Base-by-base conservation (phyloP, 1,140 invertebrate genomes). In the Lepidurus arcticus region DNA sequence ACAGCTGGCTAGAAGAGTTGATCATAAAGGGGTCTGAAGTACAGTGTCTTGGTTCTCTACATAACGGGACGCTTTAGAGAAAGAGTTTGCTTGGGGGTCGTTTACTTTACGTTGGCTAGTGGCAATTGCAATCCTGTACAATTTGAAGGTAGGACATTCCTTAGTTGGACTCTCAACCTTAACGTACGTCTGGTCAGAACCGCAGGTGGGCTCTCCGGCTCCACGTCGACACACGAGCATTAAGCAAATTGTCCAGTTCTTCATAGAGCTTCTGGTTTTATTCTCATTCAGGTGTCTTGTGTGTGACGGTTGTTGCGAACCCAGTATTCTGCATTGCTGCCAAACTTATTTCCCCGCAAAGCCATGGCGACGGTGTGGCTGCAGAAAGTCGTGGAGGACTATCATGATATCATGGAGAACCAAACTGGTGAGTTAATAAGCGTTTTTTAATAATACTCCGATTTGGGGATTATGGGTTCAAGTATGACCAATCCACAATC, bases 381-480 rank as follows among this genome's bases (percentile, higher is more conserved):
- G 74, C 13, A 76, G 16, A 75, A 75, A 16, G 21, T 80, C 43
- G 47, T 80, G 42, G 78, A 80, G 43, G 78, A 91, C 84, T 94
- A 94, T 83, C 88, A 88, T 84, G 91, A 94, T 83, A 87, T 93
- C 79, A 90, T 94, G 88, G 90, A 92, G 83, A 92, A 92, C 83
- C 90, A 90, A 85, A 90, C 92, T 83, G 92, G 92, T 93, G 86
- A 91, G 91, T 88, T 77, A 24, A 73, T 16, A n/a, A 16, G n/a
- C 16, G 11, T 74, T 47, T 73, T 10, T 13, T 11, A 13, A 80
- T 79, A 65, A 9, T 42, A 8, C 43, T 34, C 10, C 45, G 43
- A 44, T 74, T 7, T 1, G 42, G 45, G 34, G 42, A 5, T 21
- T n/a, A 79, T 42, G 26, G 73, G 47, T 73, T 21, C 10, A 21